These are phyloP conservation scores for Orthosia incerta DNA, from an alignment of 2,888 invertebrate genomes.

Conservation along the genomic window DNA sequence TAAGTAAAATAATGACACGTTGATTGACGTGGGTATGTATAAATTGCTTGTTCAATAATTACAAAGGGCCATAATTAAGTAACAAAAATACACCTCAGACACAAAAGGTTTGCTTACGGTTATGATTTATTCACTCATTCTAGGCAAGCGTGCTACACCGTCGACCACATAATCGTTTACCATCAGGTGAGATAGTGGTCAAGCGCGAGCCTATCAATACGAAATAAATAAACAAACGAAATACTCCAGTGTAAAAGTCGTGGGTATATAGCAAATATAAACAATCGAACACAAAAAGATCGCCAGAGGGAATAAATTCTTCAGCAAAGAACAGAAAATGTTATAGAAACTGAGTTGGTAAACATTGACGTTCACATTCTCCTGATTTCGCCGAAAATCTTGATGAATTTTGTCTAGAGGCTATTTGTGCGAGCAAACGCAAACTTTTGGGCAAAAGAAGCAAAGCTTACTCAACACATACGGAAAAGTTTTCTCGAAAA, in stretches of 20 bases:
- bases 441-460: slow-evolving; percentile 41
- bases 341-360: slow-evolving; percentile 7
- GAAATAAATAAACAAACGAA: too few relatives aligned
- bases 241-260: too few relatives aligned
- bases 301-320: slow-evolving; percentile 30
- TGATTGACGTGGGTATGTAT: background rate
- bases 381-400: slow-evolving; percentile 34
- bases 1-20: background rate
- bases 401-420: slow-evolving; percentile 41
- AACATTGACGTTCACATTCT: slow-evolving; percentile 32
- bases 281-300: slow-evolving; percentile 4
- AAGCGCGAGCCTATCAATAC: too few relatives aligned
- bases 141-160: too few relatives aligned
- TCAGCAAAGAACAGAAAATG: slow-evolving; percentile 19
- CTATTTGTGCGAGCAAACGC: slow-evolving; percentile 40
- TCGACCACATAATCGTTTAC: too few relatives aligned
- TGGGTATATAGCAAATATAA: too few relatives aligned
- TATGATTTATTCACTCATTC: too few relatives aligned
- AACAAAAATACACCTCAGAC: background rate
- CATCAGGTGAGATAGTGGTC: too few relatives aligned
- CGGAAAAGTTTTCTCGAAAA: slow-evolving; percentile 44
- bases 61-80: background rate
- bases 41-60: too few relatives aligned
- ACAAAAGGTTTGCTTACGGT: background rate
- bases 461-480: slow-evolving; percentile 48